Conservation (phyloP, 2,888 invertebrate species). For the Chalcosyrphus nemorum region DNA sequence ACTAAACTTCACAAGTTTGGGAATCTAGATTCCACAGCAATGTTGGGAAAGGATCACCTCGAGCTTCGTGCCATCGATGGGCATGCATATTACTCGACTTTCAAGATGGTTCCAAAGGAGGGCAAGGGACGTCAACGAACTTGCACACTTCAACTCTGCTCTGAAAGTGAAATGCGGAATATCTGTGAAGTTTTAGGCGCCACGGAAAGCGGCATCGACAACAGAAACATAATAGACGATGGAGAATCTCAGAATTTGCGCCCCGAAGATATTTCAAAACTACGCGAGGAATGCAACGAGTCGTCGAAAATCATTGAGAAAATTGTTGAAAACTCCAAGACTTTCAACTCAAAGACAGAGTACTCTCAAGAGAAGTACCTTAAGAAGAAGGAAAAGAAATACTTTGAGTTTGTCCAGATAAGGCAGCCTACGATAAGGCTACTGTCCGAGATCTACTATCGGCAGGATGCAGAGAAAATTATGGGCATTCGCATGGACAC, state of each 20-base stretch:
- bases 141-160: constrained; percentile 83
- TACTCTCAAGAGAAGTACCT: constrained; percentile 97
- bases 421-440: constrained; percentile 90
- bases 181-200: constrained; percentile 86
- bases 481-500: constrained; percentile 92
- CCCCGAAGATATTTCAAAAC: constrained; percentile 90
- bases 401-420: constrained; percentile 91
- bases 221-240: constrained; percentile 91
- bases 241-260: constrained; percentile 90
- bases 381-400: constrained; percentile 97
- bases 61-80: constrained; percentile 87
- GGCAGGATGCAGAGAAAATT: constrained; percentile 89
- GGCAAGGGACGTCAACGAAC: constrained; percentile 83
- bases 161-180: constrained; percentile 82
- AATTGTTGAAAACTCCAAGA: constrained; percentile 94
- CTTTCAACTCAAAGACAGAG: constrained; percentile 94
- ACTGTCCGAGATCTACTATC: constrained; percentile 92
- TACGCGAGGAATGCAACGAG: constrained; percentile 88
- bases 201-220: constrained; percentile 89
- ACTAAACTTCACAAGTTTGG: constrained; percentile 90
- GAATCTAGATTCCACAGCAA: constrained; percentile 85
- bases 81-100: constrained; percentile 88
- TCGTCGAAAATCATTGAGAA: constrained; percentile 93
- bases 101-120: constrained; percentile 87
- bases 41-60: constrained; percentile 87